Percentiles rank a stretch among this genome's conserved stretches.
These are phyloP conservation scores for Cryptocephalus primarius DNA, from an alignment of 2,888 invertebrate species.

Conservation along the genomic window DNA sequence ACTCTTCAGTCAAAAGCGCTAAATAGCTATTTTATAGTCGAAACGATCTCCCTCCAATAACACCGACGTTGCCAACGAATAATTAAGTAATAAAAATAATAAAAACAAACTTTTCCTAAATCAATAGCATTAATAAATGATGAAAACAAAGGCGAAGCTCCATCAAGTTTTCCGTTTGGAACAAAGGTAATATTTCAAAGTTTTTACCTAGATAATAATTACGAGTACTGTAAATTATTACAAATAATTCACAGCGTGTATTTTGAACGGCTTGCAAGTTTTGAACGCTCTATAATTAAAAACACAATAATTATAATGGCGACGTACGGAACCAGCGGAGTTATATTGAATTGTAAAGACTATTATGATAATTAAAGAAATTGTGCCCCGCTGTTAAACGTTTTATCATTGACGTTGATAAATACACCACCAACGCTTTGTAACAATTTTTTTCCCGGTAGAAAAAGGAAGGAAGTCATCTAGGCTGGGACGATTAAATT, in stretches of 20 bases:
- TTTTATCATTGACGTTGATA: not conserved
- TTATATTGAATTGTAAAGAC: slow-evolving; percentile 12
- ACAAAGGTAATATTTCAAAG: slow-evolving; percentile 5
- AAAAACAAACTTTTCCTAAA: too few species aligned
- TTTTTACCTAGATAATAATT: slow-evolving; percentile 6
- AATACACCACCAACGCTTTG: not conserved
- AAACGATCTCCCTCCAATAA: too few species aligned
- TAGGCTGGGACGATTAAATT: too few species aligned
- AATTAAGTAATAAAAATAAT: too few species aligned
- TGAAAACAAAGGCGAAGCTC: too few species aligned
- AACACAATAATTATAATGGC: slow-evolving; percentile 5
- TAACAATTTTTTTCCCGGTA: too few species aligned
- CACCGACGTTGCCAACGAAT: too few species aligned
- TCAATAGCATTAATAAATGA: too few species aligned
- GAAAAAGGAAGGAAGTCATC: too few species aligned
- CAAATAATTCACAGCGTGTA: slow-evolving; percentile 7
- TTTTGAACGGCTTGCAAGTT: slow-evolving; percentile 3
- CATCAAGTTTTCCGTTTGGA: slow-evolving; percentile 1
- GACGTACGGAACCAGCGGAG: slow-evolving; percentile 6
- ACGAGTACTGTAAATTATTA: slow-evolving; percentile 6
- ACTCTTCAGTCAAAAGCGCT: too few species aligned
- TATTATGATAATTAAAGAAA: slow-evolving; percentile 16
- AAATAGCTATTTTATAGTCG: too few species aligned
- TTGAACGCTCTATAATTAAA: slow-evolving; percentile 7
- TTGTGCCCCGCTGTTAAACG: slow-evolving; percentile 5